A percentile compares a stretch with the other conserved stretches of the same genome.
These are phyloP conservation scores for Ephydatia muelleri DNA, from an alignment of 37 sponge, comb jelly and placozoan species.

Conservation along the genomic window DNA sequence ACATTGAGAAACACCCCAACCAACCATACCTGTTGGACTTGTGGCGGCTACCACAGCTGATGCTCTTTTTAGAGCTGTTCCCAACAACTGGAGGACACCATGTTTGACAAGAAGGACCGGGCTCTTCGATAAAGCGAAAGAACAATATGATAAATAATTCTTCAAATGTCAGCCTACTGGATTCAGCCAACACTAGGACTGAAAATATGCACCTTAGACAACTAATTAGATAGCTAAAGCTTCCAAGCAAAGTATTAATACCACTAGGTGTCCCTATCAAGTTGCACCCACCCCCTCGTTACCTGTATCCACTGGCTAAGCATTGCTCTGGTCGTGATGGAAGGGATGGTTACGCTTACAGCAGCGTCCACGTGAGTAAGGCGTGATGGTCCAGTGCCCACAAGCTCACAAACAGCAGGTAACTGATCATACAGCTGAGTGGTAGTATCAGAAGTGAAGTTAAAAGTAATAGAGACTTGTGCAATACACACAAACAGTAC, in stretches of 20 bases:
- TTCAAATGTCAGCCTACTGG: too few relatives aligned
- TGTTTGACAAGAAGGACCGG: conserved; percentile 41
- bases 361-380: conserved; percentile 11
- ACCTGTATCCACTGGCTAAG: conserved; percentile 65
- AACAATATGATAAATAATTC: too few relatives aligned
- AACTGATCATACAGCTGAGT: conserved; percentile 10
- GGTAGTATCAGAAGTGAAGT: neutral
- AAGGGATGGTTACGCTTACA: conserved; percentile 35
- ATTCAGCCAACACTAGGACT: too few relatives aligned
- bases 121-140: conserved; percentile 8
- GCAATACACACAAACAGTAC: too few relatives aligned
- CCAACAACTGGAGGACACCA: conserved; percentile 32
- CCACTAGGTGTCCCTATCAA: neutral
- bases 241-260: too few relatives aligned
- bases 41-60: conserved; percentile 8
- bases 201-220: too few relatives aligned
- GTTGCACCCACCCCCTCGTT: neutral
- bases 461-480: neutral
- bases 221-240: too few relatives aligned
- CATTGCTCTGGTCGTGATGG: conserved; percentile 2
- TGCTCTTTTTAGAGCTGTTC: conserved; percentile 46
- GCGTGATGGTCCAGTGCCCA: neutral
- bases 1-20: too few relatives aligned
- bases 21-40: neutral
- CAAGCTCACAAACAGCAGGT: conserved; percentile 5